These are phyloP conservation scores for Macrosiphum euphorbiae DNA, from an alignment of 2,888 invertebrate genomes.

Conservation along the genomic window DNA sequence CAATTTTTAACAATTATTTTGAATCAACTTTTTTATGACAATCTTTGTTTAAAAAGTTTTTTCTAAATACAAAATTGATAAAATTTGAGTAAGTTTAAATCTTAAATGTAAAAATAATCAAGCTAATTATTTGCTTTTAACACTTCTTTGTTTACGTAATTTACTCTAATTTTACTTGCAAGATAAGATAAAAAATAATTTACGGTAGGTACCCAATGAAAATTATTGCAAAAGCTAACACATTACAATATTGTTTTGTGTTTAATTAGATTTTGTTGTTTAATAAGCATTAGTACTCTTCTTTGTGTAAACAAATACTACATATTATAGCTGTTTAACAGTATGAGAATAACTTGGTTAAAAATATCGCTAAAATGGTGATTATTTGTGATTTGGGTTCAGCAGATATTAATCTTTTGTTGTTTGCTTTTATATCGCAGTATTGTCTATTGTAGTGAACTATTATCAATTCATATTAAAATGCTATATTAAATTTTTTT, in stretches of 20 bases:
- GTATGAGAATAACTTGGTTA: too few species aligned
- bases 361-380: too few species aligned
- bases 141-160: neutral
- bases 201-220: neutral
- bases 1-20: neutral
- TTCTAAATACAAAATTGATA: neutral
- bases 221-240: neutral
- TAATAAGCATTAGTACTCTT: neutral
- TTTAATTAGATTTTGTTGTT: neutral
- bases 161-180: neutral
- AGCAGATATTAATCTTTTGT: too few species aligned
- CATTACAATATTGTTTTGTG: neutral
- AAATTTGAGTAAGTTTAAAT: neutral
- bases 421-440: too few species aligned
- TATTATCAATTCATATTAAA: neutral
- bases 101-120: neutral
- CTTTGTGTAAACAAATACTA: neutral
- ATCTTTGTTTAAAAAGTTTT: neutral
- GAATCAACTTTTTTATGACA: neutral
- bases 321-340: too few species aligned
- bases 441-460: neutral
- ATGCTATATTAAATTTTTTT: too few species aligned
- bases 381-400: too few species aligned
- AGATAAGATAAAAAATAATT: neutral
- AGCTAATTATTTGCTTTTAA: neutral